Evolutionary conservation across 2,797 vertebrate species (phyloP).

Genomic region (Cuculus canorus): DNA sequence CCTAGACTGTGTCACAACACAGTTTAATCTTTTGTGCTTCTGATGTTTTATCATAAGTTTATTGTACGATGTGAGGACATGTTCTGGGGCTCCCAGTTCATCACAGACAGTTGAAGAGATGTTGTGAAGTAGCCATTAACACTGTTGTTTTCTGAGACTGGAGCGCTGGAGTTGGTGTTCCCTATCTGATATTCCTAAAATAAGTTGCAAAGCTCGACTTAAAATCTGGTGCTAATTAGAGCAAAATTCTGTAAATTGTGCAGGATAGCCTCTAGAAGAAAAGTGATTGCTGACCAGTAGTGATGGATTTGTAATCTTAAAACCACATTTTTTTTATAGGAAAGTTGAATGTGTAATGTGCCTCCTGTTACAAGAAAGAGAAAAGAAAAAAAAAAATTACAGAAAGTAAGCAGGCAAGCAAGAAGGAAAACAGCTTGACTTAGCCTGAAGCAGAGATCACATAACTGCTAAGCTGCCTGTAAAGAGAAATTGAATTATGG

Average conservation of each 20-base stretch:
- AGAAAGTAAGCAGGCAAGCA: neutral
- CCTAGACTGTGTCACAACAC: neutral
- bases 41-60: neutral
- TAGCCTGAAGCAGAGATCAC: constrained; percentile 25
- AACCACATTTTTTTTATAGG: neutral
- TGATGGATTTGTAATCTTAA: neutral
- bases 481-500: constrained; percentile 4
- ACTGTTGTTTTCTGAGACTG: neutral
- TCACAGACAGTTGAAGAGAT: neutral
- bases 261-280: neutral
- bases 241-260: neutral
- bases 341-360: neutral
- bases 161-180: neutral
- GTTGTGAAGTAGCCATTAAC: neutral
- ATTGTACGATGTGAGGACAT: neutral
- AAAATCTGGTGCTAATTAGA: neutral
- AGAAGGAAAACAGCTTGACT: neutral
- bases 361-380: neutral
- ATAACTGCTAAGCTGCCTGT: neutral
- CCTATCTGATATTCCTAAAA: neutral
- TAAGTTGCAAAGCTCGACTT: neutral
- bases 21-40: neutral
- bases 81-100: neutral
- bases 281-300: neutral
- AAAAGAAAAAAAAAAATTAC: neutral